Base-by-base conservation (phyloP, 2,113 vertebrate genomes). In the Diadophis punctatus region DNA sequence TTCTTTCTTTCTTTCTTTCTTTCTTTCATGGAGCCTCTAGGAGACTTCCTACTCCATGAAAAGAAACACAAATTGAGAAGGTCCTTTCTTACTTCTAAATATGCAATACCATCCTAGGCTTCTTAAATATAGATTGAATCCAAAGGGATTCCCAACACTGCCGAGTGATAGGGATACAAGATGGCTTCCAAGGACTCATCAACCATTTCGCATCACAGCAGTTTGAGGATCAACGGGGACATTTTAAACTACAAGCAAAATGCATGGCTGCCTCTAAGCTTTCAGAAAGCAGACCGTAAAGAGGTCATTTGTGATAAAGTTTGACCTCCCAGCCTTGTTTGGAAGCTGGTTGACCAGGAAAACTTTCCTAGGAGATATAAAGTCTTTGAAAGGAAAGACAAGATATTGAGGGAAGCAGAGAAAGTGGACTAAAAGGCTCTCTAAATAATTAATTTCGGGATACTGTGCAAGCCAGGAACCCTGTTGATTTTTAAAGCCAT, bases 401-500 rank as follows among this genome's bases (percentile, higher is more conserved):
- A 96, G 96, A 96, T 1, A 48, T 86, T 90, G 7, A 39, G 7
- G n/a, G n/a, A 74, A 74, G 68, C n/a, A 39, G n/a, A 74, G 68
- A 39, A 20, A 74, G n/a, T 74, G 90, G 92, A 92, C 92, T 94
- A 90, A 95, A 96, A 96, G 93, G 85, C 6, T 93, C 90, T 93
- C 87, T 96, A 96, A 97, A 97, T 96, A 97, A 97, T 97, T 96
- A 94, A 97, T 97, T 94, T 92, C 93, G 95, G 95, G 91, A 94
- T 97, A 94, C 60, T 84, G 85, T 94, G 94, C 87, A 91, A 86
- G 58, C 80, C 88, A 94, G 91, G 68, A 96, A 93, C 90, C 94
- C 92, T 0, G 3, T 93, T 94, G 94, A 90, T 95, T 96, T 96
- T 88, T 86, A 74, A 95, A 96, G 52, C 94, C 96, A 96, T 96